phyloP scores from a whole-genome alignment of 2,888 invertebrate species.

The Acanthoscelides obtectus region DNA sequence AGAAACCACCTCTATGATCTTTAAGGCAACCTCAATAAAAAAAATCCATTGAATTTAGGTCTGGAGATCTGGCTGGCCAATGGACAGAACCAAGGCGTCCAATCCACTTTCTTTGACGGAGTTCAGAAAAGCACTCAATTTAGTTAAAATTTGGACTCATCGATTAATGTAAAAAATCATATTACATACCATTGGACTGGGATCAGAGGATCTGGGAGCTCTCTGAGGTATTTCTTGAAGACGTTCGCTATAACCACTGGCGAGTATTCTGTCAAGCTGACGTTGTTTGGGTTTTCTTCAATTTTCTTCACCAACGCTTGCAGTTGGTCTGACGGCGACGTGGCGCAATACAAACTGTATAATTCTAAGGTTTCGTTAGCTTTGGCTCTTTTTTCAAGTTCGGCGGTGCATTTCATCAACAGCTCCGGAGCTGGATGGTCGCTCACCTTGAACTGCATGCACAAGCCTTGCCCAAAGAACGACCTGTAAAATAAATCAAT shows the following conservation, averaged over 20 bases:
- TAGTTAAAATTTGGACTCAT: no score
- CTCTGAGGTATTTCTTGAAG: slow-evolving; percentile 67
- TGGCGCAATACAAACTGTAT: slow-evolving; percentile 62
- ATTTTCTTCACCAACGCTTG: slow-evolving; percentile 54
- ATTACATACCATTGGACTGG: slow-evolving; percentile 71
- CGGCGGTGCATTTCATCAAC: slow-evolving; percentile 54
- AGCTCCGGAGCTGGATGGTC: slow-evolving; percentile 55
- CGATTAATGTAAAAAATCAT: no score
- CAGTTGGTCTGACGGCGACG: slow-evolving; percentile 57
- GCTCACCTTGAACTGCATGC: slow-evolving; percentile 56
- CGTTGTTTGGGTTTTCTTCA: slow-evolving; percentile 44
- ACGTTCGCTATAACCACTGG: slow-evolving; percentile 56
- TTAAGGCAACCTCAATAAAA: no score
- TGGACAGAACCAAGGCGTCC: no score
- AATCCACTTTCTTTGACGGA: no score
- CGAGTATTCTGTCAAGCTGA: slow-evolving; percentile 50
- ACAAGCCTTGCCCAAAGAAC: slow-evolving; percentile 61
- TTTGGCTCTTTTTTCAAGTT: slow-evolving; percentile 57
- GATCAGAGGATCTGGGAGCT: slow-evolving; percentile 71
- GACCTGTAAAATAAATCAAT: no score
- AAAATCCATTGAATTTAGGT: no score
- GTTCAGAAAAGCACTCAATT: no score
- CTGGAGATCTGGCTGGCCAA: no score
- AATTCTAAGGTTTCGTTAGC: slow-evolving; percentile 54
- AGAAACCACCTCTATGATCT: no score